These are phyloP conservation scores for Tanytarsus gracilentus DNA, from an alignment of 2,888 invertebrate genomes.

Conservation along the genomic window DNA sequence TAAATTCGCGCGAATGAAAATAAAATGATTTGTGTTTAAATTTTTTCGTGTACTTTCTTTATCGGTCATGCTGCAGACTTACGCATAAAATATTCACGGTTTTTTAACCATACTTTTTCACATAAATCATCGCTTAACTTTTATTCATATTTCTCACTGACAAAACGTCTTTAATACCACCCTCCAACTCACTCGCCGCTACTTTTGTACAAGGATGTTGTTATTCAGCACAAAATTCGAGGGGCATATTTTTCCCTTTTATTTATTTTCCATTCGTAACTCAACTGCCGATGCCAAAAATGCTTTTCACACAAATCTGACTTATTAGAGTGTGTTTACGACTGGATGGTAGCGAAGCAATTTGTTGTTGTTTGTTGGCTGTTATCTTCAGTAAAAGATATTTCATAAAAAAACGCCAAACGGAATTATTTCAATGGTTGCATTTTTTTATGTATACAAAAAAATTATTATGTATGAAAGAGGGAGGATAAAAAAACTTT, in stretches of 20 bases:
- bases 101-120: background rate
- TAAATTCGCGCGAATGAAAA: no score
- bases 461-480: background rate
- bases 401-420: slow-evolving; percentile 8
- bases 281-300: no score
- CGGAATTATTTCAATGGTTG: slow-evolving; percentile 15
- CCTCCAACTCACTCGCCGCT: background rate
- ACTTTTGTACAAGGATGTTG: no score
- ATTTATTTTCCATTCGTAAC: background rate
- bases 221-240: no score
- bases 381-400: no score
- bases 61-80: slow-evolving; percentile 9
- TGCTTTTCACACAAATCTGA: no score
- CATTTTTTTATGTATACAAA: slow-evolving; percentile 1
- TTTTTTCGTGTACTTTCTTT: background rate
- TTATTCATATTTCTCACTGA: background rate
- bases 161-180: background rate
- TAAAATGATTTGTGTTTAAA: slow-evolving; percentile 16
- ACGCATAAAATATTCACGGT: background rate
- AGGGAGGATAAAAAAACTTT: slow-evolving; percentile 1
- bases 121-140: slow-evolving; percentile 15
- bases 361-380: no score
- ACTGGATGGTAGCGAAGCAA: no score
- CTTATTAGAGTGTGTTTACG: no score
- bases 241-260: background rate